phyloP scores from a whole-genome alignment of 2,888 invertebrate genomes.

The Noctuana brunneofusca region DNA sequence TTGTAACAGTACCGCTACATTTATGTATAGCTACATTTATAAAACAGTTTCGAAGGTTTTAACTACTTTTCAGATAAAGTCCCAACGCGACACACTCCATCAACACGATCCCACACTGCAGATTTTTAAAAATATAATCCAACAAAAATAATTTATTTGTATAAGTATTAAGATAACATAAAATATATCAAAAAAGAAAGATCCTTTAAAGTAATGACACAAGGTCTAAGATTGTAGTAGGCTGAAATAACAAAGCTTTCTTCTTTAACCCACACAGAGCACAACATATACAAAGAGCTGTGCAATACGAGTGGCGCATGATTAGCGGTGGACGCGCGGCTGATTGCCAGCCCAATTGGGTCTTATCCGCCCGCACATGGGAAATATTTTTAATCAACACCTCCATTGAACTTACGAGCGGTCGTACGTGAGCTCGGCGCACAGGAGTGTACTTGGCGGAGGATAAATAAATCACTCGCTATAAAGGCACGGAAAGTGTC shows the following conservation, averaged over 20 bases:
- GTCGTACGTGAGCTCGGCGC: conserved; percentile 77
- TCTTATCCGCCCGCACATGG: conserved; percentile 83
- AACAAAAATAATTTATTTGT: too few species aligned
- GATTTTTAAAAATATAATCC: too few species aligned
- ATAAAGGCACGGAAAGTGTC: background rate
- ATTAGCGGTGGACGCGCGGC: conserved; percentile 74
- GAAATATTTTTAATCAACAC: conserved; percentile 84
- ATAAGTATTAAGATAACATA: background rate
- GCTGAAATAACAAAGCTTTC: conserved; percentile 21
- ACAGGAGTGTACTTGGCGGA: conserved; percentile 62
- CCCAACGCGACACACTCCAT: too few species aligned
- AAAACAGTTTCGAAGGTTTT: too few species aligned
- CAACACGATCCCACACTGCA: too few species aligned
- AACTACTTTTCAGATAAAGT: too few species aligned
- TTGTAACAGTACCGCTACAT: too few species aligned
- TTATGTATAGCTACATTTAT: too few species aligned
- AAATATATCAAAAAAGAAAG: background rate
- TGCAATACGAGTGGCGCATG: conserved; percentile 57
- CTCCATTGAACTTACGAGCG: conserved; percentile 84
- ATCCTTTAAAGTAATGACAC: conserved; percentile 4
- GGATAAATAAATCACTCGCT: conserved; percentile 36
- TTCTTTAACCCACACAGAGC: conserved; percentile 24
- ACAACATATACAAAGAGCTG: conserved; percentile 41
- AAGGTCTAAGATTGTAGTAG: conserved; percentile 13
- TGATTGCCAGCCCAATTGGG: conserved; percentile 83